These are phyloP conservation scores for Stratiomys singularior DNA, from an alignment of 2,888 invertebrate genomes.

Conservation along the genomic window DNA sequence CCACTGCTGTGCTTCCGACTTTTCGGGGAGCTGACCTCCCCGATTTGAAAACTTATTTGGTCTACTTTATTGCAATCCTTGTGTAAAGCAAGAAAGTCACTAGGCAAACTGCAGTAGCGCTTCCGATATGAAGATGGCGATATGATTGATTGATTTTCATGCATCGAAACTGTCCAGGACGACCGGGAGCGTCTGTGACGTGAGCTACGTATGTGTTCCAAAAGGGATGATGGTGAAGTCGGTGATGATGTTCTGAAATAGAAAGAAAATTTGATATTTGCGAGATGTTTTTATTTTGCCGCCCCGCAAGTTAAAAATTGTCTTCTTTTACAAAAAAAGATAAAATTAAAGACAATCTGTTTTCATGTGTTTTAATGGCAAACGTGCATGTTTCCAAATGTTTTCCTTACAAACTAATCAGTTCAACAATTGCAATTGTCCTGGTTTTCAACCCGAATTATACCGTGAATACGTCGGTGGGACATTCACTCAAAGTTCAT, in stretches of 20 bases:
- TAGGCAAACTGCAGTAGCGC: conserved; percentile 62
- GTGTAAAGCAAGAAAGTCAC: conserved; percentile 56
- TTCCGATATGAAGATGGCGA: conserved; percentile 56
- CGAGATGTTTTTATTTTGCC: too few relatives aligned
- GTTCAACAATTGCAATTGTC: too few relatives aligned
- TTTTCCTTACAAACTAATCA: too few relatives aligned
- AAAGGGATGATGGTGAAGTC: conserved; percentile 52
- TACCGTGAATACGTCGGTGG: too few relatives aligned
- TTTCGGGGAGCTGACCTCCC: background rate
- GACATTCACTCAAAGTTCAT: too few relatives aligned
- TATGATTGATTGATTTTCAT: conserved; percentile 52
- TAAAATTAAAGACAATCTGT: too few relatives aligned
- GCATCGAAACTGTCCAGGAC: conserved; percentile 20
- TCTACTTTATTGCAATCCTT: conserved; percentile 53
- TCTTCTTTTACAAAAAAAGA: too few relatives aligned
- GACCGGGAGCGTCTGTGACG: conserved; percentile 28
- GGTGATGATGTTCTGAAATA: conserved; percentile 58
- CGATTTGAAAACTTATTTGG: conserved; percentile 39
- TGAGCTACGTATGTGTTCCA: conserved; percentile 24
- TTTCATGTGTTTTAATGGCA: too few relatives aligned
- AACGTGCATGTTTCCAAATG: too few relatives aligned
- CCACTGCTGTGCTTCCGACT: background rate
- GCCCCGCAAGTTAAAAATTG: too few relatives aligned
- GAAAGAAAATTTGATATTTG: background rate
- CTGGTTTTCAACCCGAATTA: too few relatives aligned